phyloP scores from a whole-genome alignment of 2,888 invertebrate genomes.

The Rotaria sp. region DNA sequence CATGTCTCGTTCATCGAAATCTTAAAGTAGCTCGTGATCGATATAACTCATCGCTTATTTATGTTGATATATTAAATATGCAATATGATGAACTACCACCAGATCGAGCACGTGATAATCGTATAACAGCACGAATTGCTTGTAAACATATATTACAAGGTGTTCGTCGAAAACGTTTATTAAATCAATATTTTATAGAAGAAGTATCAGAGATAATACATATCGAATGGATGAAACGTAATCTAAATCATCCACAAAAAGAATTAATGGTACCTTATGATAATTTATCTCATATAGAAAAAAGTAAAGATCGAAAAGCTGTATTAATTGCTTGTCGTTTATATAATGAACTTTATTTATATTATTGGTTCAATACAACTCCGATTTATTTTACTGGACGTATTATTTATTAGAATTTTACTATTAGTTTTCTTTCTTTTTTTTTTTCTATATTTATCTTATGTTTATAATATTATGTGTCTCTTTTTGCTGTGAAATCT shows the following conservation, averaged over 20 bases:
- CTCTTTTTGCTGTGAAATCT: no score
- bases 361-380: neutral
- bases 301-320: conserved; percentile 11
- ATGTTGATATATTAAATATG: conserved; percentile 31
- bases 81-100: neutral
- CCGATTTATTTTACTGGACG: neutral
- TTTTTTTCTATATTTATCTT: no score
- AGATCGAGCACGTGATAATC: neutral
- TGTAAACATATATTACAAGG: neutral
- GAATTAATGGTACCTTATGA: neutral
- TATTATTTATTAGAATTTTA: neutral
- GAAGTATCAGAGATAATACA: neutral
- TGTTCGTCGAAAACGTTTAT: neutral
- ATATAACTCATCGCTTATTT: neutral
- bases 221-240: neutral
- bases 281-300: neutral
- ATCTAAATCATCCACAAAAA: neutral
- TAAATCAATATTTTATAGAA: neutral
- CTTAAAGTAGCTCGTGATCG: neutral
- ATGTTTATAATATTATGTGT: no score
- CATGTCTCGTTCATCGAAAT: neutral
- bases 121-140: neutral
- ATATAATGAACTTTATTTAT: neutral
- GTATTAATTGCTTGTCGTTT: neutral
- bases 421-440: no score